phyloP scores from a whole-genome alignment of 2,797 vertebrate species.

The Anguilla anguilla region DNA sequence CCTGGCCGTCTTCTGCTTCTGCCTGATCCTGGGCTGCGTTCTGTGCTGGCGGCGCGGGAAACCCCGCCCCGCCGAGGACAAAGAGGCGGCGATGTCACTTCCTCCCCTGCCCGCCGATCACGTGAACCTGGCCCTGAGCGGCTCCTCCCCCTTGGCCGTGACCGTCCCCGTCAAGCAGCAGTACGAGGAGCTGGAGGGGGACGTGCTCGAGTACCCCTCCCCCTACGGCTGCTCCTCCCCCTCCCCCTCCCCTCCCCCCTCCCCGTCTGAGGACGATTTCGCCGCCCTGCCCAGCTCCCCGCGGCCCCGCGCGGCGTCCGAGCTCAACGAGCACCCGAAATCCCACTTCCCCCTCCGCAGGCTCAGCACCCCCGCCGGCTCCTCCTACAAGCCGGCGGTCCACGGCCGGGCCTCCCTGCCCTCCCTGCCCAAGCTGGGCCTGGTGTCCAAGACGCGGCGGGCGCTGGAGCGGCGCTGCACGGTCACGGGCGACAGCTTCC shows the following conservation, averaged over 20 bases:
- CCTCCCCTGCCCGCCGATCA: constrained; percentile 43
- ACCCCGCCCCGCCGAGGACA: constrained; percentile 42
- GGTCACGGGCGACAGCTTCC: constrained; percentile 60
- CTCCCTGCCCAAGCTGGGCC: constrained; percentile 66
- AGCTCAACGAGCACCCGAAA: constrained; percentile 38
- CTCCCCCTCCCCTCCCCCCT: constrained; percentile 59
- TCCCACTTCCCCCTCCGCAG: constrained; percentile 53
- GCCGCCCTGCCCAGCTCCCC: constrained; percentile 53
- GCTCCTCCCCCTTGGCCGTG: constrained; percentile 50
- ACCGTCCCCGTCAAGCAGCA: constrained; percentile 72
- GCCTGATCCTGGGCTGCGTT: constrained; percentile 73
- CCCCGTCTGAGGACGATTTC: constrained; percentile 66
- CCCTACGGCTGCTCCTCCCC: constrained; percentile 52
- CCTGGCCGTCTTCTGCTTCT: constrained; percentile 72
- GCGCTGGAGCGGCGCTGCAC: constrained; percentile 67
- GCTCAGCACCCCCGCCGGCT: constrained; percentile 58
- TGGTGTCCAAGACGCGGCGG: constrained; percentile 65
- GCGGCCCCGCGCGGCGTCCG: constrained; percentile 44
- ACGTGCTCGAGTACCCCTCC: constrained; percentile 64
- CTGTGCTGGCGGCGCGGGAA: constrained; percentile 68
- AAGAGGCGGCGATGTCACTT: constrained; percentile 59
- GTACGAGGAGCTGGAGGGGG: constrained; percentile 74
- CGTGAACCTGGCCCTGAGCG: constrained; percentile 59
- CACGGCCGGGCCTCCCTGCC: constrained; percentile 72
- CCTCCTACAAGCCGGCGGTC: constrained; percentile 48